Conservation (phyloP, 1,140 invertebrate genomes). For the Drosophila varians region DNA sequence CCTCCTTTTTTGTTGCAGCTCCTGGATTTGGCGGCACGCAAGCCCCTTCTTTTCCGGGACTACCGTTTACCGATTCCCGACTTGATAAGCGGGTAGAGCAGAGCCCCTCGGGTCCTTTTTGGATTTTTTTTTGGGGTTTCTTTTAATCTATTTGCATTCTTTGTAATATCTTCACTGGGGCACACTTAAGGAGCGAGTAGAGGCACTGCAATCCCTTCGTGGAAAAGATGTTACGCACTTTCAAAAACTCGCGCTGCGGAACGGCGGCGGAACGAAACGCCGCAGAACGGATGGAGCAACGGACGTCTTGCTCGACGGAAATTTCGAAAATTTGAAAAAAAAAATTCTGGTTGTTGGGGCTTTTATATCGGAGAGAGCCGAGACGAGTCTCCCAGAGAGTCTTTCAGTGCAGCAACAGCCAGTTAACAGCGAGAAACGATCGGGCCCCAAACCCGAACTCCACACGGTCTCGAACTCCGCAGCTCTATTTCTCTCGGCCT, state of each 20-base stretch:
- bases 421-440: slow-evolving; percentile 16
- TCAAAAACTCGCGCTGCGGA: background rate
- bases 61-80: slow-evolving; percentile 38
- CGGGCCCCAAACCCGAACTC: slow-evolving; percentile 28
- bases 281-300: background rate
- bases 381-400: background rate
- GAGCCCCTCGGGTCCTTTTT: slow-evolving; percentile 1
- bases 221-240: background rate
- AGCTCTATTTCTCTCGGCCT: slow-evolving; percentile 3
- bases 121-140: background rate
- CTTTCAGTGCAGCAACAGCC: background rate
- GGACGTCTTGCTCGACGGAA: background rate
- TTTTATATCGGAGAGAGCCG: slow-evolving; percentile 1
- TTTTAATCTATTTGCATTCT: background rate
- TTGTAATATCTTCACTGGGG: background rate
- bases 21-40: slow-evolving; percentile 39
- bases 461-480: background rate
- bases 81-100: slow-evolving; percentile 46
- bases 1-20: slow-evolving; percentile 5
- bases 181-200: background rate
- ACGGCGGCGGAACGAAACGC: background rate
- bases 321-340: background rate
- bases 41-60: slow-evolving; percentile 20
- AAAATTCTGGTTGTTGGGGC: background rate
- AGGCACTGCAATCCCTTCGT: too few species aligned